Evolutionary conservation across 2,797 vertebrate species (phyloP).

Genomic region (Ispidina picta): DNA sequence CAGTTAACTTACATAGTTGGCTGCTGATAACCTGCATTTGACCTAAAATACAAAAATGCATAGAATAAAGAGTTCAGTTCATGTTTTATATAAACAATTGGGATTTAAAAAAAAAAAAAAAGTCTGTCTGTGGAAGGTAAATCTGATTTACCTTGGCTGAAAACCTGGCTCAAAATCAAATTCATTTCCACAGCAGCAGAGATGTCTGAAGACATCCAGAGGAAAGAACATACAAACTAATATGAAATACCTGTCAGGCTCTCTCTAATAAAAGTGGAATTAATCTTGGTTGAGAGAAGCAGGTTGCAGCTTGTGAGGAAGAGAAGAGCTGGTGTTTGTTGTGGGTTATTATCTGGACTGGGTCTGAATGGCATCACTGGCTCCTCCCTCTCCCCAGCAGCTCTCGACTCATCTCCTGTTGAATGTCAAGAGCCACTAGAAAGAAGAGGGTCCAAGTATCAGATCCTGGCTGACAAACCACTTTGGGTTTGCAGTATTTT

Average conservation of each 20-base stretch:
- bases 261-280: slow-evolving; percentile 33
- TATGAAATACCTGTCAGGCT: slow-evolving; percentile 5
- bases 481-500: neutral
- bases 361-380: slow-evolving; percentile 29
- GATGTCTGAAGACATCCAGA: neutral
- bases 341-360: slow-evolving; percentile 45
- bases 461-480: slow-evolving; percentile 23
- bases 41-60: neutral
- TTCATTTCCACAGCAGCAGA: neutral
- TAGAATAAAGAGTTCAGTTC: neutral
- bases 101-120: neutral
- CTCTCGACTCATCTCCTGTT: slow-evolving; percentile 53
- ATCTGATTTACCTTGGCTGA: neutral
- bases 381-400: slow-evolving; percentile 1
- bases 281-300: slow-evolving; percentile 36
- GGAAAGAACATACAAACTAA: neutral
- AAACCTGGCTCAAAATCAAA: neutral
- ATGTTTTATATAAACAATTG: neutral
- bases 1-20: neutral
- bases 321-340: slow-evolving; percentile 57
- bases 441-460: slow-evolving; percentile 18
- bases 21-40: neutral
- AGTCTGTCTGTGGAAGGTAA: neutral
- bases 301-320: slow-evolving; percentile 61
- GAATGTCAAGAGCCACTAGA: slow-evolving; percentile 51